These are phyloP conservation scores for Lycocerus yunnanus DNA, from an alignment of 2,888 invertebrate genomes.

Conservation along the genomic window DNA sequence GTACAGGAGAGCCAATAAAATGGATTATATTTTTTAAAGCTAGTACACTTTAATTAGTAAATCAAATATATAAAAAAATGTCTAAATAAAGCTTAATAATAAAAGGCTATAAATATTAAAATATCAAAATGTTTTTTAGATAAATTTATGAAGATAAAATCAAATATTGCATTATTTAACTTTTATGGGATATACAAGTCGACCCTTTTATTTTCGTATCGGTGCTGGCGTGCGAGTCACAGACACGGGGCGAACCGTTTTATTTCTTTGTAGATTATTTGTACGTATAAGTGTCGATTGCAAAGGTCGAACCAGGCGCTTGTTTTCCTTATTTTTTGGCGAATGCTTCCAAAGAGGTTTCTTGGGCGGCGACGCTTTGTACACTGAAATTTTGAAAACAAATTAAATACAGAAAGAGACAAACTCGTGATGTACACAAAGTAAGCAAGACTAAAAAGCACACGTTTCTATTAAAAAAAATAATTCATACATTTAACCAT, in stretches of 20 bases:
- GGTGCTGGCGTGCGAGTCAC: neutral
- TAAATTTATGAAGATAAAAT: neutral
- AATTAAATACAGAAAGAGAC: neutral
- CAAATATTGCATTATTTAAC: neutral
- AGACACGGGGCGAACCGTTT: neutral
- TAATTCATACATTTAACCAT: neutral
- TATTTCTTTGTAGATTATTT: neutral
- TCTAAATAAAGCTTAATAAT: neutral
- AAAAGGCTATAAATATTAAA: neutral
- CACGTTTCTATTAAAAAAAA: neutral
- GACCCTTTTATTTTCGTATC: neutral
- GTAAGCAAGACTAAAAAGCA: neutral
- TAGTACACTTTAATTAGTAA: neutral
- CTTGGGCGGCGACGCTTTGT: neutral
- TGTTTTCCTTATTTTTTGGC: neutral
- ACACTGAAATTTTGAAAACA: neutral
- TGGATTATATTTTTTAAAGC: neutral
- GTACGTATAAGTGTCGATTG: neutral
- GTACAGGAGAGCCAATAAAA: neutral
- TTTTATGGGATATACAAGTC: neutral
- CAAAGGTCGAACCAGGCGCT: neutral
- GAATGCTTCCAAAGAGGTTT: neutral
- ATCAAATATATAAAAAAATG: neutral
- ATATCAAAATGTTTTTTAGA: too few relatives aligned
- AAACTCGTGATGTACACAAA: neutral